phyloP scores from a whole-genome alignment of 1,140 invertebrate genomes.

The Gerris buenoi region DNA sequence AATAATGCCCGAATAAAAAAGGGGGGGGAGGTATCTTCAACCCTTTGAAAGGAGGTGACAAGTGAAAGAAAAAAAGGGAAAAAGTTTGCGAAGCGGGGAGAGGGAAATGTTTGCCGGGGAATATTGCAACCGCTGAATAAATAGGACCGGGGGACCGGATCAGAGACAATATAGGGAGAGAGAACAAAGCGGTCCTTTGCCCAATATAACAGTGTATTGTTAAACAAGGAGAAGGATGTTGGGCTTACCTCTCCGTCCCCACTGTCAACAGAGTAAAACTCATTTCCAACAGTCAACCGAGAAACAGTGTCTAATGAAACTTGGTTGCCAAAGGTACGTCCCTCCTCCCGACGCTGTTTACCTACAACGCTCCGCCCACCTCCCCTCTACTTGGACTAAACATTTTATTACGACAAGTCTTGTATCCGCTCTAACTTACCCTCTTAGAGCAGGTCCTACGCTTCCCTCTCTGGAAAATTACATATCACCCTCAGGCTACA shows the following conservation, averaged over 20 bases:
- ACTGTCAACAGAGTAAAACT: neutral
- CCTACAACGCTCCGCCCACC: neutral
- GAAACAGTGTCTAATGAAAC: neutral
- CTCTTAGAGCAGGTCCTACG: no score
- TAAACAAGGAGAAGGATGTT: neutral
- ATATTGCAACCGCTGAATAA: neutral
- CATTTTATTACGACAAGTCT: neutral
- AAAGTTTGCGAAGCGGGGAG: neutral
- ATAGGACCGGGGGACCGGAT: neutral
- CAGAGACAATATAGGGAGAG: neutral
- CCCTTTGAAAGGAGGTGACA: neutral
- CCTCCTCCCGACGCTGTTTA: neutral
- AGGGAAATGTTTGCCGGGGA: neutral
- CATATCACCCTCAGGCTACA: no score
- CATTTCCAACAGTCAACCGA: neutral
- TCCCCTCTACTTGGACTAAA: neutral
- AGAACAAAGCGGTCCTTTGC: neutral
- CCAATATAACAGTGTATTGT: neutral
- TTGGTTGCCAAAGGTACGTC: neutral
- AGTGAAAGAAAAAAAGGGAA: neutral
- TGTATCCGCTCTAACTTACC: neutral
- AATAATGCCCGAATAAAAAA: neutral
- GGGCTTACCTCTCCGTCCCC: neutral
- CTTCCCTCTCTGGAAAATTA: no score
- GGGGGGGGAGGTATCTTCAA: neutral